phyloP scores from a whole-genome alignment of 2,113 vertebrate genomes.

The Scytalopus superciliaris region DNA sequence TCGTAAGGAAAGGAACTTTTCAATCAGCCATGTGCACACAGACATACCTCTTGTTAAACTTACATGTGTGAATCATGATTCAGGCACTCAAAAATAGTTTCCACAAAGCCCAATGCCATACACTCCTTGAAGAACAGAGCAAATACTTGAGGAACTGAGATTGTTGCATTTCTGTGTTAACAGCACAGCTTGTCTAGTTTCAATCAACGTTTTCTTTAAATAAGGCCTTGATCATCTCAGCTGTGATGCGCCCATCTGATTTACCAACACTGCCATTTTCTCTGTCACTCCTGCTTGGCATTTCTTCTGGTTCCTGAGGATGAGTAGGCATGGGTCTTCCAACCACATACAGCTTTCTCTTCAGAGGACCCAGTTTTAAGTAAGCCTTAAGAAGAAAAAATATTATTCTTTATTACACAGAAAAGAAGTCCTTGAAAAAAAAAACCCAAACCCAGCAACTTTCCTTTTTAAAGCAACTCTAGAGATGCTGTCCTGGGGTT shows the following conservation, averaged over 20 bases:
- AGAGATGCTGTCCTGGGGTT: not conserved
- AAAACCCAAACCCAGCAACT: not conserved
- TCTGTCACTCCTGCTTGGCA: not conserved
- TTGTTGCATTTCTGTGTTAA: not conserved
- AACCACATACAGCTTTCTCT: conserved; percentile 67
- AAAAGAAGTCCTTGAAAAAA: not conserved
- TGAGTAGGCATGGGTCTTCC: conserved; percentile 69
- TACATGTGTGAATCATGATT: not conserved
- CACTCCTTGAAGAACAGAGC: not conserved
- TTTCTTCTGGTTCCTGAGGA: conserved; percentile 52
- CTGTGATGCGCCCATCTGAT: conserved; percentile 55
- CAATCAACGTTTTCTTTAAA: not conserved
- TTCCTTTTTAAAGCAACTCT: not conserved
- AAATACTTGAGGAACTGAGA: not conserved
- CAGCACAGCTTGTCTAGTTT: not conserved
- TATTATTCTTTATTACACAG: not conserved
- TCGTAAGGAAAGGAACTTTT: not conserved
- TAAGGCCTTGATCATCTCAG: conserved; percentile 68
- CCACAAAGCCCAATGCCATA: not conserved
- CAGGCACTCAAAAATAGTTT: not conserved
- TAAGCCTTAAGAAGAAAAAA: conserved; percentile 58
- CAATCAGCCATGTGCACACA: not conserved
- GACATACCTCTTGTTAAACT: not conserved
- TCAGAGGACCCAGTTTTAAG: conserved; percentile 69
- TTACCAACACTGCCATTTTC: not conserved